Conservation (phyloP, 1,140 invertebrate species). For the Meloidogyne hapla region DNA sequence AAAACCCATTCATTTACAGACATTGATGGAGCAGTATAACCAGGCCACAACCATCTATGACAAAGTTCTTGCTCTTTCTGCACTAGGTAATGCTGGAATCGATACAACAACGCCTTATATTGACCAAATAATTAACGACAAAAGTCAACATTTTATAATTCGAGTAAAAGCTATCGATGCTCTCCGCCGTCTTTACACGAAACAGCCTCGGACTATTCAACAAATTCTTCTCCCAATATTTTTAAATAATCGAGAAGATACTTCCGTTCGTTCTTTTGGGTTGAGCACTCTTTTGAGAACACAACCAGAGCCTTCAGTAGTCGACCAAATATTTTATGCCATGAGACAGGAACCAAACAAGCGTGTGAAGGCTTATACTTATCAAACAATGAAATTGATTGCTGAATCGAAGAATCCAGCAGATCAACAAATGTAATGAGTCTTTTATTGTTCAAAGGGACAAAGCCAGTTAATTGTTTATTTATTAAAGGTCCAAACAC, state of each 20-base stretch:
- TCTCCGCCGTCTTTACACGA: slow-evolving; percentile 45
- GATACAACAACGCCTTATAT: slow-evolving; percentile 49
- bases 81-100: slow-evolving; percentile 55
- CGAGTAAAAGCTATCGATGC: slow-evolving; percentile 57
- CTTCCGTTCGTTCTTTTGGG: slow-evolving; percentile 51
- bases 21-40: slow-evolving; percentile 41
- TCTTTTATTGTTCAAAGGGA: too few species aligned
- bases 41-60: slow-evolving; percentile 41
- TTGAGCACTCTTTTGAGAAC: slow-evolving; percentile 49
- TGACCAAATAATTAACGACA: slow-evolving; percentile 53
- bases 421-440: slow-evolving; percentile 36
- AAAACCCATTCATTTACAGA: slow-evolving; percentile 20
- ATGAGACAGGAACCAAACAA: slow-evolving; percentile 45
- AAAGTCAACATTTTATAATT: slow-evolving; percentile 35
- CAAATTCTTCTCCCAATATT: slow-evolving; percentile 55
- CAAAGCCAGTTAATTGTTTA: too few species aligned
- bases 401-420: slow-evolving; percentile 46
- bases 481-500: slow-evolving; percentile 37
- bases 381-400: slow-evolving; percentile 38
- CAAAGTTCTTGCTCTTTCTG: slow-evolving; percentile 54
- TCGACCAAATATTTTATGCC: slow-evolving; percentile 53
- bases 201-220: slow-evolving; percentile 55
- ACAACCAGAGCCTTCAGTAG: slow-evolving; percentile 40
- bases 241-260: slow-evolving; percentile 49
- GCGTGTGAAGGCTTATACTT: slow-evolving; percentile 51